phyloP scores from a whole-genome alignment of 2,888 invertebrate genomes.

The Cataglyphis rosenhaueri region DNA sequence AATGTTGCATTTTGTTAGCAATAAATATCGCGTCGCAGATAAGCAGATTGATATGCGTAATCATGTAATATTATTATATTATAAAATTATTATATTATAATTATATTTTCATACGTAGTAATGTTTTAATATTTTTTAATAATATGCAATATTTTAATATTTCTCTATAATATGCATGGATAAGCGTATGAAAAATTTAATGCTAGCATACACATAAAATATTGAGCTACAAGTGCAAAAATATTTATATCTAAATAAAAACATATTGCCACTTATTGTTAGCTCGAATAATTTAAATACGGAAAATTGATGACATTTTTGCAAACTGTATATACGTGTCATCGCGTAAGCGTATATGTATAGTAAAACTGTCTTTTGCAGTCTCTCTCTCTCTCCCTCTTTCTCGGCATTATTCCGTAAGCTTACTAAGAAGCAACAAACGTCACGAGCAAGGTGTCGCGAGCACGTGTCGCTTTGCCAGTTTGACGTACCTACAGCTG shows the following conservation, averaged over 20 bases:
- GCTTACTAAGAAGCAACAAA: slow-evolving; percentile 48
- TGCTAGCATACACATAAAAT: background rate
- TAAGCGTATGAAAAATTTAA: background rate
- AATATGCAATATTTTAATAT: slow-evolving; percentile 10
- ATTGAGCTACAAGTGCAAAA: background rate
- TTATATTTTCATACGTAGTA: background rate
- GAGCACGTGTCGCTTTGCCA: slow-evolving; percentile 44
- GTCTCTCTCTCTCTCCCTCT: background rate
- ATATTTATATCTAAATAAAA: background rate
- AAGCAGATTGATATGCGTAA: background rate
- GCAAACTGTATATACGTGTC: background rate
- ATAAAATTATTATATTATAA: slow-evolving; percentile 12
- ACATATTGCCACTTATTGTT: background rate
- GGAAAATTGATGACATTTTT: background rate
- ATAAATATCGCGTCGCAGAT: background rate
- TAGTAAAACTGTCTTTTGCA: background rate
- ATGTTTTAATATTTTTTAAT: slow-evolving; percentile 11
- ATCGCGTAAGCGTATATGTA: background rate
- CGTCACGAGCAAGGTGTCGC: slow-evolving; percentile 45
- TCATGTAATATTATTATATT: background rate
- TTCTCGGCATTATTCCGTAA: slow-evolving; percentile 22
- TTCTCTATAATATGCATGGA: background rate
- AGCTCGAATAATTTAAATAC: background rate
- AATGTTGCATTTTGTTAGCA: background rate
- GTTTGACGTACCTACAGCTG: slow-evolving; percentile 52